These are phyloP conservation scores for Teleopsis dalmanni DNA, from an alignment of 1,140 invertebrate species.

Conservation along the genomic window DNA sequence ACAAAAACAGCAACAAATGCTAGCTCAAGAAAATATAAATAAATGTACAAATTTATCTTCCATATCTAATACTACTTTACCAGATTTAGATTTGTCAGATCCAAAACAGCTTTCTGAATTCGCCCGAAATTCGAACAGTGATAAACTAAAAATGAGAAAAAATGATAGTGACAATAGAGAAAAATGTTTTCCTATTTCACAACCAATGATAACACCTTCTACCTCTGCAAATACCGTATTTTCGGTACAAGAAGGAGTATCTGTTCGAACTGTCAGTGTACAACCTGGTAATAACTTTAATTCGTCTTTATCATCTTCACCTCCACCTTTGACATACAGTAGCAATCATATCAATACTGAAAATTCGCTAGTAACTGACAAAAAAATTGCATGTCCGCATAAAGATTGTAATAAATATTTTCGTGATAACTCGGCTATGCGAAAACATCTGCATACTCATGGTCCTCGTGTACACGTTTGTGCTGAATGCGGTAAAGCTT, in stretches of 20 bases:
- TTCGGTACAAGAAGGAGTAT: too few species aligned
- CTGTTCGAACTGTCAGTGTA: too few species aligned
- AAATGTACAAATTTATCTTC: too few species aligned
- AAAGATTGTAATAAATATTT: conserved; percentile 97
- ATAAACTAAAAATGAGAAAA: conserved; percentile 49
- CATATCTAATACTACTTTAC: conserved; percentile 51
- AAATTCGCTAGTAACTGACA: conserved; percentile 17
- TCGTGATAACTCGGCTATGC: conserved; percentile 94
- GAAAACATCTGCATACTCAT: conserved; percentile 96
- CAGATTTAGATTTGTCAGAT: conserved; percentile 86
- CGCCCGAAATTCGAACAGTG: conserved; percentile 60
- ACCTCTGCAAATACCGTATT: too few species aligned
- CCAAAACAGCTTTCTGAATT: conserved; percentile 91
- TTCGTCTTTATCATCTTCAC: conserved; percentile 4
- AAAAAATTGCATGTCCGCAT: conserved; percentile 78
- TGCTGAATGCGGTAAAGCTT: conserved; percentile 96
- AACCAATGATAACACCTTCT: too few species aligned
- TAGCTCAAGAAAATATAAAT: conserved; percentile 19
- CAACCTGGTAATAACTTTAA: too few species aligned
- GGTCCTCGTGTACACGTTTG: conserved; percentile 94
- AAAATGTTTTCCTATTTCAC: too few species aligned
- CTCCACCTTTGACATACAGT: conserved; percentile 5
- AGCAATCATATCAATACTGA: neutral
- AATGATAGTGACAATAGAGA: conserved; percentile 3
- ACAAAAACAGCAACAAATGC: conserved; percentile 4